Conservation (phyloP, 2,888 invertebrate species). For the Plebejus argus region DNA sequence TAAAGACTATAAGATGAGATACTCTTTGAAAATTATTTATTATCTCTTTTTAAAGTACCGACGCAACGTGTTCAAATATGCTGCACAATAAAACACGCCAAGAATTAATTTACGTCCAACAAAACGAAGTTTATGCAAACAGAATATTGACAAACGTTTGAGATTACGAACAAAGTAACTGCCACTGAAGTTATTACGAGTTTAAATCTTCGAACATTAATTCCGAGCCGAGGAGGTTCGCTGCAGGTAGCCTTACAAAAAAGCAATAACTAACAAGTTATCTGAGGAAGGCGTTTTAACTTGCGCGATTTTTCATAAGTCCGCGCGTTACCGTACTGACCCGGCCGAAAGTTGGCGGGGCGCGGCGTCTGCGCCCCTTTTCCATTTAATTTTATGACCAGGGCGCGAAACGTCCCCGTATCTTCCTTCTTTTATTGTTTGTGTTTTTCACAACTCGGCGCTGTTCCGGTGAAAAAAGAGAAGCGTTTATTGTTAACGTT, state of each 20-base stretch:
- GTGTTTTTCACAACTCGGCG: conserved; percentile 65
- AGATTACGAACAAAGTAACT: conserved; percentile 34
- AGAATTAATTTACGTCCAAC: conserved; percentile 19
- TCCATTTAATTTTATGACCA: conserved; percentile 68
- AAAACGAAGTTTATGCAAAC: conserved; percentile 27
- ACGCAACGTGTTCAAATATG: conserved; percentile 7
- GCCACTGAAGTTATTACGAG: conserved; percentile 38
- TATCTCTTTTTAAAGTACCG: neutral
- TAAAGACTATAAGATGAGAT: neutral
- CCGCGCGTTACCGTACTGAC: conserved; percentile 47
- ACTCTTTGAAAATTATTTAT: neutral
- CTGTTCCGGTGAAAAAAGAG: conserved; percentile 55
- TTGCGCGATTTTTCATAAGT: conserved; percentile 65
- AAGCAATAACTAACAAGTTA: conserved; percentile 57
- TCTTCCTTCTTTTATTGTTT: conserved; percentile 63
- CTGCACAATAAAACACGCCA: conserved; percentile 28
- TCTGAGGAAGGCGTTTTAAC: conserved; percentile 57
- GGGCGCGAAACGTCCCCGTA: conserved; percentile 58
- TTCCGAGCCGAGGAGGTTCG: conserved; percentile 44
- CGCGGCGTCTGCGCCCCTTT: conserved; percentile 43
- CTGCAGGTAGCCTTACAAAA: conserved; percentile 44
- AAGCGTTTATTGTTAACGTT: conserved; percentile 61
- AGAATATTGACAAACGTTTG: conserved; percentile 31
- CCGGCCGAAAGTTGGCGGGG: conserved; percentile 38
- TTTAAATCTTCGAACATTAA: conserved; percentile 50